These are phyloP conservation scores for Antechinus flavipes DNA, from an alignment of 2,113 vertebrate genomes.

Conservation along the genomic window DNA sequence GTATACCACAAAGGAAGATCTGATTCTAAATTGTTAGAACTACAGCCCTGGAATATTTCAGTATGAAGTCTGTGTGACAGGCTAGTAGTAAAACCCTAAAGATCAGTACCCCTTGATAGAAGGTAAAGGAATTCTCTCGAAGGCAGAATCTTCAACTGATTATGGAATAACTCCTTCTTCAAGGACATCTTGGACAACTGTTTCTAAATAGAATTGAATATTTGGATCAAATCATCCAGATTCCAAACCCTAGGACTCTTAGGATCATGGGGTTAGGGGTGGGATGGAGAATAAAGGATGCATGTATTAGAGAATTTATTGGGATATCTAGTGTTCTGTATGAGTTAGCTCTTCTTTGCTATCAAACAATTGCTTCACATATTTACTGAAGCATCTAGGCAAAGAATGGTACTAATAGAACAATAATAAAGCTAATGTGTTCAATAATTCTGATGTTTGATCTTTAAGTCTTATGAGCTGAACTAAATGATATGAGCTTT, in stretches of 20 bases:
- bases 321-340: neutral
- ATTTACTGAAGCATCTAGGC: neutral
- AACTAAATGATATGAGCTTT: neutral
- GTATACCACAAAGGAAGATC: neutral
- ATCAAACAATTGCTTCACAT: neutral
- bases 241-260: neutral
- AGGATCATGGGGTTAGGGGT: neutral
- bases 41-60: neutral
- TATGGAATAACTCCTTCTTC: neutral
- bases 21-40: neutral
- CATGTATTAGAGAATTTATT: fast-evolving
- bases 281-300: neutral
- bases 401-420: neutral
- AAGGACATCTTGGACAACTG: neutral
- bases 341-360: neutral
- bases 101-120: neutral
- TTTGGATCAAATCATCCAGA: neutral
- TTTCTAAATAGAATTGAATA: neutral
- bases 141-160: neutral
- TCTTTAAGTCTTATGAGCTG: neutral
- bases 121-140: neutral
- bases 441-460: neutral
- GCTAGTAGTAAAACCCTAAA: neutral
- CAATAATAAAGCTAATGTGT: neutral
- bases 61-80: neutral